These are phyloP conservation scores for Xiphorhynchus elegans DNA, from an alignment of 2,113 vertebrate species.

Conservation along the genomic window DNA sequence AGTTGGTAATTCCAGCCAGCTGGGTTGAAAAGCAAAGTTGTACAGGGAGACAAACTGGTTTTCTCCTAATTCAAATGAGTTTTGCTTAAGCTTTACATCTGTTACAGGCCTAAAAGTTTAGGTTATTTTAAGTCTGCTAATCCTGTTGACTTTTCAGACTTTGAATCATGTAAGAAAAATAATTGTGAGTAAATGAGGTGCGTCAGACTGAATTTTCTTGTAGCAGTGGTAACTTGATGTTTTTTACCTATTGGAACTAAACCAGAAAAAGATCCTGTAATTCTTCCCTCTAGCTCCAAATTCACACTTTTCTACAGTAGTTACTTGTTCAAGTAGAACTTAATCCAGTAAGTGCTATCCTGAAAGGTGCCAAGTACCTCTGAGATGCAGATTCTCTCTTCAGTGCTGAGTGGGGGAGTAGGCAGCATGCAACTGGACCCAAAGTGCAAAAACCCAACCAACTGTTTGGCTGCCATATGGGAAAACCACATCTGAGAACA, in stretches of 20 bases:
- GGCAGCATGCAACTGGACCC: slow-evolving; percentile 6
- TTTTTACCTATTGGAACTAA: not conserved
- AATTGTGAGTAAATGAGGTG: not conserved
- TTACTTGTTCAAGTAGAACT: not conserved
- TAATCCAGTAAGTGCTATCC: not conserved
- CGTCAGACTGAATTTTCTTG: not conserved
- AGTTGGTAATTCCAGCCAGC: not conserved
- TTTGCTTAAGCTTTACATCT: not conserved
- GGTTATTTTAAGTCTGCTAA: not conserved
- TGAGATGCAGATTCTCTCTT: not conserved
- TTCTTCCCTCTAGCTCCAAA: not conserved
- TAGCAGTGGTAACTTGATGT: not conserved
- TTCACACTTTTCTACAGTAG: not conserved
- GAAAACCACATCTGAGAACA: slow-evolving; percentile 59
- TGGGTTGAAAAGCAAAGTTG: not conserved
- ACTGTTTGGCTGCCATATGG: slow-evolving; percentile 60
- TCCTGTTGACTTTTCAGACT: not conserved
- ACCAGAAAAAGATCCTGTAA: not conserved
- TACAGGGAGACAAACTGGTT: not conserved
- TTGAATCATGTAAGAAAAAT: not conserved
- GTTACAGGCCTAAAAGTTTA: not conserved
- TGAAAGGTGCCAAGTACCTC: not conserved
- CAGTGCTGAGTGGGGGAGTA: not conserved
- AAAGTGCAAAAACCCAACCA: slow-evolving; percentile 27
- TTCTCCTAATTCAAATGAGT: not conserved